These are phyloP conservation scores for Heterotis niloticus DNA, from an alignment of 2,113 vertebrate species.

Conservation along the genomic window DNA sequence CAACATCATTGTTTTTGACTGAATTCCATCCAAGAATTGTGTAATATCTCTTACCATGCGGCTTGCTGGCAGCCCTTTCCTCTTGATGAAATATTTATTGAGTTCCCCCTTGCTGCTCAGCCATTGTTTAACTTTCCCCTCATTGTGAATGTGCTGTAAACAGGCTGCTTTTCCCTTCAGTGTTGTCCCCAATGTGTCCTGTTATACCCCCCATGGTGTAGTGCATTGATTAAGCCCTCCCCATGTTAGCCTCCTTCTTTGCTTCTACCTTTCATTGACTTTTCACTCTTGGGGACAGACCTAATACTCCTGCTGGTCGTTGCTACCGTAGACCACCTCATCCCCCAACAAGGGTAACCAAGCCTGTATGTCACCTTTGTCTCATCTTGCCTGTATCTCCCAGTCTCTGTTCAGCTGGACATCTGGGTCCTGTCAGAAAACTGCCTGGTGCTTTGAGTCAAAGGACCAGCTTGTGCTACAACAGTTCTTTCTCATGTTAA, in stretches of 20 bases:
- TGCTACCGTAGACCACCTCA: background rate
- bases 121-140: constrained; percentile 51
- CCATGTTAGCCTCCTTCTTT: background rate
- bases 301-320: constrained; percentile 17
- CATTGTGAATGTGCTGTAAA: constrained; percentile 48
- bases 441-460: constrained; percentile 12
- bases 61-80: constrained; percentile 39
- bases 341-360: background rate
- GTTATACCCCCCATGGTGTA: background rate
- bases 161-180: constrained; percentile 39
- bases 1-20: constrained; percentile 27
- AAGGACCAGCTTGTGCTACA: background rate
- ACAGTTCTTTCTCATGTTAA: background rate
- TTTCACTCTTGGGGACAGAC: constrained; percentile 23
- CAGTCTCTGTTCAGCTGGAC: background rate
- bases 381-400: constrained; percentile 1
- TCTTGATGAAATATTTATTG: constrained; percentile 44
- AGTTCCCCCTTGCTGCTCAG: constrained; percentile 42
- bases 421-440: constrained; percentile 8
- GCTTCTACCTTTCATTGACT: constrained; percentile 25
- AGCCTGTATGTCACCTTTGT: background rate
- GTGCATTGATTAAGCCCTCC: background rate
- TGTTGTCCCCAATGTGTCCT: constrained; percentile 7
- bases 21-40: constrained; percentile 26
- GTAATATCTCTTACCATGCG: constrained; percentile 31